Conservation (phyloP, 2,113 vertebrate genomes). For the Dromiciops gliroides region DNA sequence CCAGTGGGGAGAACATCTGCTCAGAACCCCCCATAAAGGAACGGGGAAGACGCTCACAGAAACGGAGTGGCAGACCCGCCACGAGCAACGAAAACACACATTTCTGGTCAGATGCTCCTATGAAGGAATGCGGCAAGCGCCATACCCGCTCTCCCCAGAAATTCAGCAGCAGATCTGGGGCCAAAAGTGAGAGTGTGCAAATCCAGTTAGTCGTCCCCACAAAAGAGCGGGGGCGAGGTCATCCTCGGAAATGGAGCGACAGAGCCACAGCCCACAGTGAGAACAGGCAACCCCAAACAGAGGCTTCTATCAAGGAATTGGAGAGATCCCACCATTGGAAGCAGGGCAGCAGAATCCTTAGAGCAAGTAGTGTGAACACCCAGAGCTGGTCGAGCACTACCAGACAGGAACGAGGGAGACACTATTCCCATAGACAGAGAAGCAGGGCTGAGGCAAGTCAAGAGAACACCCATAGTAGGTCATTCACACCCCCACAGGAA, state of each 20-base stretch:
- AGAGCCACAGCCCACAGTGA: not conserved
- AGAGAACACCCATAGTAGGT: not conserved
- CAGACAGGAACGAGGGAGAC: not conserved
- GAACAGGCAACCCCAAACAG: not conserved
- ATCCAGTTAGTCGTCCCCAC: not conserved
- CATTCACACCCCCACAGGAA: not conserved
- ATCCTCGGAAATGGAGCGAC: not conserved
- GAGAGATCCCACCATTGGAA: not conserved
- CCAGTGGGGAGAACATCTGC: not conserved
- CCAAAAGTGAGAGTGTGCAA: not conserved
- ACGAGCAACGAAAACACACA: not conserved
- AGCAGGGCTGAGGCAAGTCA: not conserved
- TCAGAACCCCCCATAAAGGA: not conserved
- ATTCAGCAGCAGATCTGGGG: not conserved
- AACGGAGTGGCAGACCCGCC: not conserved
- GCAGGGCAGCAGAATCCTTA: not conserved
- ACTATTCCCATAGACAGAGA: not conserved
- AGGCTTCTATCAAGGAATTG: not conserved
- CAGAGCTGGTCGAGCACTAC: not conserved
- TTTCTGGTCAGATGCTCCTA: not conserved
- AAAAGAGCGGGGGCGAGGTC: not conserved
- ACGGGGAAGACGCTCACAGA: not conserved
- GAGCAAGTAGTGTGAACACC: not conserved
- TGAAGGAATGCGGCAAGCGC: not conserved
- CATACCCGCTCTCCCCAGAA: not conserved